Conservation (phyloP, 2,113 vertebrate species). For the Hippocampus guttulatus region DNA sequence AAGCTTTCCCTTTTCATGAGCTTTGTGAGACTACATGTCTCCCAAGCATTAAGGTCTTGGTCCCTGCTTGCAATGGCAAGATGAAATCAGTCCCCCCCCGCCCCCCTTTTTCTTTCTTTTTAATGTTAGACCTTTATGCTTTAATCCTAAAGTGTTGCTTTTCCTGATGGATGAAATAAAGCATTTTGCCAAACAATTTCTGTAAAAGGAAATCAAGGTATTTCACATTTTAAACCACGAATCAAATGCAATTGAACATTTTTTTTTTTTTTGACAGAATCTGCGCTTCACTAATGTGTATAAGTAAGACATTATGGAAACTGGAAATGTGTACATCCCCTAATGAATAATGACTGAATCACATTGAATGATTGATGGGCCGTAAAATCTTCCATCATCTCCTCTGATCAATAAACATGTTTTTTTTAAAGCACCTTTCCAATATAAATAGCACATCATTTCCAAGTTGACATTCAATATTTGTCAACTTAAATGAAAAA, state of each 20-base stretch:
- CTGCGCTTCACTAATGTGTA: not conserved
- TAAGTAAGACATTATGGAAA: constrained; percentile 15
- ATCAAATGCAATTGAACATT: not conserved
- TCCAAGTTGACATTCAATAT: not conserved
- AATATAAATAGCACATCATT: constrained; percentile 27
- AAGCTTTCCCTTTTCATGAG: too few species aligned
- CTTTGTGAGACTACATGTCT: too few species aligned
- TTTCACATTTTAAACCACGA: not conserved
- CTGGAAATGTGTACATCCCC: constrained; percentile 26
- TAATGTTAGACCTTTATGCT: too few species aligned
- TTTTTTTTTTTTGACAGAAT: not conserved
- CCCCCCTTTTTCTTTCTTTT: too few species aligned
- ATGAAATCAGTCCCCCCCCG: too few species aligned
- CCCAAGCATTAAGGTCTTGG: too few species aligned
- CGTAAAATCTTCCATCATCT: constrained; percentile 30
- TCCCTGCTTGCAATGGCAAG: too few species aligned
- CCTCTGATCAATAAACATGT: constrained; percentile 26
- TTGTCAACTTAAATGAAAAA: not conserved
- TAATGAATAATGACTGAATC: constrained; percentile 43
- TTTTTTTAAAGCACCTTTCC: constrained; percentile 6
- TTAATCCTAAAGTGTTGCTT: not conserved
- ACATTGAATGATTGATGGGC: constrained; percentile 20
- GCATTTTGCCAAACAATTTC: not conserved
- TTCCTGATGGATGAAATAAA: not conserved
- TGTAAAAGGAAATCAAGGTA: not conserved